Conservation (phyloP, 37 sponge, comb jelly and placozoan genomes). For the Halisarca cf. caerulea region DNA sequence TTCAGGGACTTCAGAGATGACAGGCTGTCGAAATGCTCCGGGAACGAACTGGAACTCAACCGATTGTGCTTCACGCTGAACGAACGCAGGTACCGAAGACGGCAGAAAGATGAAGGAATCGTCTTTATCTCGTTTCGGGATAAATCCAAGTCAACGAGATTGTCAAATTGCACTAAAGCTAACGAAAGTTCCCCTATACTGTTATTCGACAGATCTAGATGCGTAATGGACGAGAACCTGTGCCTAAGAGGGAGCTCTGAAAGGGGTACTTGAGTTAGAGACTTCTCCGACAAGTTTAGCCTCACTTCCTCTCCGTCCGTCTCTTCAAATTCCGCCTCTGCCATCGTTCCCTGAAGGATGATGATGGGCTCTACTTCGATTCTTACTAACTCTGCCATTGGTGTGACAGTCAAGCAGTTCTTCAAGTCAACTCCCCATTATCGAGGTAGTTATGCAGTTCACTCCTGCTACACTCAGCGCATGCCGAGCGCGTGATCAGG, state of each 20-base stretch:
- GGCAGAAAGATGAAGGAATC: slow-evolving; percentile 38
- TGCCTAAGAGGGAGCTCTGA: background rate
- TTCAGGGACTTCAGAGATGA: slow-evolving; percentile 45
- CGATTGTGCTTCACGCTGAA: slow-evolving; percentile 41
- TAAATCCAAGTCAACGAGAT: slow-evolving; percentile 36
- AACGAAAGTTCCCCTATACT: background rate
- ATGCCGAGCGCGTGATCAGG: too few species aligned
- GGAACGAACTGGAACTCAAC: slow-evolving; percentile 41
- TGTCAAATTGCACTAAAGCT: background rate
- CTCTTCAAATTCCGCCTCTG: background rate
- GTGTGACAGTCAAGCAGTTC: too few species aligned
- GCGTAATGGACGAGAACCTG: background rate
- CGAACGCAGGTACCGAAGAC: slow-evolving; percentile 4
- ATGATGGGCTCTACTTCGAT: slow-evolving; percentile 10
- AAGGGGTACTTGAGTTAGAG: background rate
- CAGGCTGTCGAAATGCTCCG: slow-evolving; percentile 43
- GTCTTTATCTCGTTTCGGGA: slow-evolving; percentile 37
- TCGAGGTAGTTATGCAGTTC: too few species aligned
- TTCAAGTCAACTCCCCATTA: too few species aligned
- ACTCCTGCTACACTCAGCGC: too few species aligned
- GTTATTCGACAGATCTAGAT: slow-evolving; percentile 6
- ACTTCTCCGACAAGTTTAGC: background rate
- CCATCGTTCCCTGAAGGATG: background rate
- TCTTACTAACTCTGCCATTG: too few species aligned
- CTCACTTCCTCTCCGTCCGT: too few species aligned